phyloP scores from a whole-genome alignment of 2,113 vertebrate species.

The Corythaixoides concolor region DNA sequence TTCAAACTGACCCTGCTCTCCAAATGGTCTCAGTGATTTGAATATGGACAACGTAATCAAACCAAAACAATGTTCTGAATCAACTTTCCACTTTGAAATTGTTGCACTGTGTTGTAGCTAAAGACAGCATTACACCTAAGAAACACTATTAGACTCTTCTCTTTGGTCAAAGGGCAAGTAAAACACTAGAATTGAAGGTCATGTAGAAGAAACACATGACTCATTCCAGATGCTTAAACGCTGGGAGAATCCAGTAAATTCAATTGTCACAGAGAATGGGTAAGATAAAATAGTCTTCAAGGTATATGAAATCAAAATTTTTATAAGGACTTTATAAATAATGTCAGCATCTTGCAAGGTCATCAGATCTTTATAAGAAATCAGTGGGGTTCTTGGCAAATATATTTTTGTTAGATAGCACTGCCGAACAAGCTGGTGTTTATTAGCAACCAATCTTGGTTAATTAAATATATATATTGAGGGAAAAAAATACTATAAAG shows the following conservation, averaged over 20 bases:
- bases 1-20: background rate
- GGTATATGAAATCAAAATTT: background rate
- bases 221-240: background rate
- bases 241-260: background rate
- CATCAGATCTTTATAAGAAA: background rate
- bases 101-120: background rate
- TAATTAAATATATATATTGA: background rate
- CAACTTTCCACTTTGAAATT: background rate
- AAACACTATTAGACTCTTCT: background rate
- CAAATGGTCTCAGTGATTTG: background rate
- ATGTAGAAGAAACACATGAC: background rate
- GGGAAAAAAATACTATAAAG: background rate
- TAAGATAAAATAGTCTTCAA: background rate
- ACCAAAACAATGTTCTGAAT: background rate
- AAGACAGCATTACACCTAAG: background rate
- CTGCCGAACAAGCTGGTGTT: background rate
- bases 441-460: background rate
- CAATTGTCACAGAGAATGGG: background rate
- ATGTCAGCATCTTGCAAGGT: background rate
- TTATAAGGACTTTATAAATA: background rate
- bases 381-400: background rate
- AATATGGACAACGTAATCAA: background rate
- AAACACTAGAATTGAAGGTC: background rate
- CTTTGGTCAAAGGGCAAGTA: background rate
- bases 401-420: background rate